Evolutionary conservation across 2,113 vertebrate genomes (phyloP).

Genomic region (Megaleporinus macrocephalus): DNA sequence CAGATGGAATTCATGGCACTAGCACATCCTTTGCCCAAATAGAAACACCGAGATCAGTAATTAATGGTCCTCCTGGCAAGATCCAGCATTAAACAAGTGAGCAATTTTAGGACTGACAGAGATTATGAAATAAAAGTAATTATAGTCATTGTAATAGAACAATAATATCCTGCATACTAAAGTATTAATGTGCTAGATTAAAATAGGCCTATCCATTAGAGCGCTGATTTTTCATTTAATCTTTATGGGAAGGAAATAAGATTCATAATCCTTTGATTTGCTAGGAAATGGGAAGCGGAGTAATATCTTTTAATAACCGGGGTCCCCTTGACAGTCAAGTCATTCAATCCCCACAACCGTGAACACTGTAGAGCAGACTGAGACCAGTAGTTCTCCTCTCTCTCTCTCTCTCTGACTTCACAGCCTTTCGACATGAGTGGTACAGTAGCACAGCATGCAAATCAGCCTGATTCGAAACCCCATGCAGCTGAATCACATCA

Average conservation of each 20-base stretch:
- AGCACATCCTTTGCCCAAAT: constrained; percentile 24
- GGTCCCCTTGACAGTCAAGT: constrained; percentile 62
- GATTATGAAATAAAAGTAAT: constrained; percentile 87
- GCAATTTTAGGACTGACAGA: constrained; percentile 80
- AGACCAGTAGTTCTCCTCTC: constrained; percentile 20
- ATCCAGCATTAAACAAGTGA: constrained; percentile 75
- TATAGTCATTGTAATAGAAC: constrained; percentile 84
- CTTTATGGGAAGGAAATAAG: constrained; percentile 80
- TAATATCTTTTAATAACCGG: constrained; percentile 77
- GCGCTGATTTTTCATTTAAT: constrained; percentile 81
- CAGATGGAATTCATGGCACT: background rate
- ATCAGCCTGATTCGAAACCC: too few species aligned
- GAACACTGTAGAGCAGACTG: constrained; percentile 19
- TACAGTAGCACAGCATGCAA: background rate
- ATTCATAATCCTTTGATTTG: constrained; percentile 80
- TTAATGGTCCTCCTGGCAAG: constrained; percentile 67
- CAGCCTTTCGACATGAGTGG: constrained; percentile 12
- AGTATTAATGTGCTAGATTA: constrained; percentile 83
- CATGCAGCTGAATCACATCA: too few species aligned
- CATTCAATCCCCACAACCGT: constrained; percentile 29
- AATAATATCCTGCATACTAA: constrained; percentile 87
- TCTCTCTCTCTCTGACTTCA: constrained; percentile 1
- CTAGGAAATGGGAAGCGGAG: constrained; percentile 76
- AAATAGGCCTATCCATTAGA: constrained; percentile 86
- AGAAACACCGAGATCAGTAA: constrained; percentile 60